Conservation (phyloP, 1,140 invertebrate species). For the Gryon sp. region DNA sequence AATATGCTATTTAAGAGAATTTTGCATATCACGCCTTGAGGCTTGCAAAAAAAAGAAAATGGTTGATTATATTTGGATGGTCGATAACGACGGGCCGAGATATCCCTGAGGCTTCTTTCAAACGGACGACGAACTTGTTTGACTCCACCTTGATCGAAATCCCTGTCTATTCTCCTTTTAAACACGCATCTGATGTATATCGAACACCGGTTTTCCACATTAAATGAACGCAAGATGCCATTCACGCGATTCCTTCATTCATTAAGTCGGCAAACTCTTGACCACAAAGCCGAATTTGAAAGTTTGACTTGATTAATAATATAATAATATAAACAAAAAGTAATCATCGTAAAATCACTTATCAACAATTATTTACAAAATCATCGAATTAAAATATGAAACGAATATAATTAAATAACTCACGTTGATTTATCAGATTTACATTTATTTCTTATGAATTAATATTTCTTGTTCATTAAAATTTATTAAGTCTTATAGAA, state of each 20-base stretch:
- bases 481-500: too few species aligned
- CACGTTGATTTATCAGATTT: too few species aligned
- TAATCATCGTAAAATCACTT: too few species aligned
- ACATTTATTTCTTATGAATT: too few species aligned
- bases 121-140: conserved; percentile 52
- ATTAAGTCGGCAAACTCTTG: conserved; percentile 49
- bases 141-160: conserved; percentile 31
- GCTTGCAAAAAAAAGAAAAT: conserved; percentile 60
- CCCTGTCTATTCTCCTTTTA: conserved; percentile 26
- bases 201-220: conserved; percentile 53
- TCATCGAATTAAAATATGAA: too few species aligned
- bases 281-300: not conserved
- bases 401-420: too few species aligned
- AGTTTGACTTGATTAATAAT: conserved; percentile 14
- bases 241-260: conserved; percentile 73
- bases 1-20: conserved; percentile 76
- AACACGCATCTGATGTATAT: conserved; percentile 46
- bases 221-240: conserved; percentile 53
- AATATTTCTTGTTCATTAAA: too few species aligned
- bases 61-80: conserved; percentile 63
- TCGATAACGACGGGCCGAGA: conserved; percentile 69
- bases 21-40: conserved; percentile 71
- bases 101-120: conserved; percentile 55
- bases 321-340: conserved; percentile 20
- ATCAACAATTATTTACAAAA: too few species aligned